Evolutionary conservation across 1,140 invertebrate genomes (phyloP), one percentile per base, ranked within the genome.

Genomic region (Wiebesia pumilae): DNA sequence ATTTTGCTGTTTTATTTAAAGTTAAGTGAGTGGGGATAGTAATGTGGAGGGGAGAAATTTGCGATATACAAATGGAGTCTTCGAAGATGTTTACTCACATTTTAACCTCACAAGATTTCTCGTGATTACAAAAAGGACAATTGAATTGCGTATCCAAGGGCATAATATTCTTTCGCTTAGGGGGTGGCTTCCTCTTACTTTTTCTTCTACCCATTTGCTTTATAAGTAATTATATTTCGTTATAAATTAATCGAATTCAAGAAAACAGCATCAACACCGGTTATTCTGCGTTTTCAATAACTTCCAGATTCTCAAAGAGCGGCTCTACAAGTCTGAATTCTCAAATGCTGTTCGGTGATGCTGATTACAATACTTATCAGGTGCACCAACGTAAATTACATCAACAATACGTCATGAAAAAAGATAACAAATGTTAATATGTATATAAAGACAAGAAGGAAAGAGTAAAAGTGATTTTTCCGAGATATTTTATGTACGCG

Each of bases 91-190:
- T 86, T 86, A 86, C 96, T 95, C 95, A 99, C 99, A 99, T 98
- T 96, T 99, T 99, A 67, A 99, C 99, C 95, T 99, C 99, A 94
- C 99, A 99, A 1, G 98, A 99, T 90, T 98, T 98, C 94, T 99
- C 99, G 92, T 99, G 99, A 94, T 99, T 99, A 93, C 99, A 99
- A 95, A 99, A 99, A 12, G 99, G 99, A 91, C 99, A 99, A 92
- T 99, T 99, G 92, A 99, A 99, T 91, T 98, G 97, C 78, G 97
- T 97, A 91, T 99, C 99, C 47, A 99, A 93, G 3, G 99, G 97
- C 91, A 98, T 96, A 89, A 99, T 98, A 12, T 97, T 96, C 94
- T 99, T 99, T 88, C 97, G 95, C 93, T 99, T 99, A 47, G 98
- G 96, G 19, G 98, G 98, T 24, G 99, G 98, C 94, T 99, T 99